Base-by-base conservation (phyloP, 2,113 vertebrate species). In the Hepsetus odoe region DNA sequence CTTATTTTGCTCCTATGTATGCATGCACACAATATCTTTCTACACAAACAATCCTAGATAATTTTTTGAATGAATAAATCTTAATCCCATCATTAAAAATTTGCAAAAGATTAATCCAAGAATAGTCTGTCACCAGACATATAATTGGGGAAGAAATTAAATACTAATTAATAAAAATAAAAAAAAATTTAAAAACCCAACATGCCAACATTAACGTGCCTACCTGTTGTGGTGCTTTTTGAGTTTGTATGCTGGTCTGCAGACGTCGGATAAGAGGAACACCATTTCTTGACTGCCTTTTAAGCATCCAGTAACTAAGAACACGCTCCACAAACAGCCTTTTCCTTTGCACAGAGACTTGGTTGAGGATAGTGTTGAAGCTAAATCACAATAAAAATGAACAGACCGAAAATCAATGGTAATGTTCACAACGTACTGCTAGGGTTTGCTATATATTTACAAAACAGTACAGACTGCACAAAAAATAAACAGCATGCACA, bases 301-400 rank as follows among this genome's bases (percentile, higher is more conserved):
- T 99, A 81, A 98, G 93, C 66, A 96, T 90, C 98, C 98, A 99
- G 92, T 98, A 99, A 91, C 96, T 97, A 86, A 98, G 92, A 8
- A 96, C 94, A 24, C 94, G 91, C 90, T 98, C 96, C 7, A 98
- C 95, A 80, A 99, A 98, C 66, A 89, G 90, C 75, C 95, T 97
- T 92, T 99, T 99, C 90, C 94, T 96, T 86, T 96, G 97, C 67
- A 99, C 93, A 61, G 97, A 94, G 84, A 99, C 96, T 92, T 98
- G 97, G 89, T 97, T 97, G 86, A 98, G 94, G 85, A 99, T 98
- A 87, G 94, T 95, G 89, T 96, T 96, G 77, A 98, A 95, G 82
- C 98, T 99, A 87, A 67, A 33, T n/a, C n/a, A 35, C 2, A 35
- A 22, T 33, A 12, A 55, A 44, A 56, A 58, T 11, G 16, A 12